Base-by-base conservation (phyloP, 1,140 invertebrate genomes). In the Halesus radiatus region DNA sequence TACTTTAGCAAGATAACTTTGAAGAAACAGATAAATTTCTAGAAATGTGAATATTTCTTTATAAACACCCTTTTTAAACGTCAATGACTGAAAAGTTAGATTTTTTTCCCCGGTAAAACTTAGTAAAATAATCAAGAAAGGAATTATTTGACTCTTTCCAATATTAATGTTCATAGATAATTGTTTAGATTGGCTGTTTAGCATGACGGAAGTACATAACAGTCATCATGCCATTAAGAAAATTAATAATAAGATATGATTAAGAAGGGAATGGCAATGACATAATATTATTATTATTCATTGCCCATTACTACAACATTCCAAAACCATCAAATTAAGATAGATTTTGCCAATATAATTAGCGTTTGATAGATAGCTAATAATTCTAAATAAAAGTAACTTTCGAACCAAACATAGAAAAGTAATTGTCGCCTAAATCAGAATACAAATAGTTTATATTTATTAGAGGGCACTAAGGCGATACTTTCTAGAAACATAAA, bases 401-500 rank as follows among this genome's bases (percentile, higher is more conserved):
- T 45, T 13, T 45, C 26, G 37, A 45, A 45, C 37, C 37, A 45
- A 45, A 56, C 3, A 18, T 18, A 56, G 10, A 60, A 60, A 60
- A 60, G 56, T 13, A 60, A 60, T 22, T 58, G 18, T 58, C n/a
- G 54, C 7, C 54, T 58, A 58, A 58, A n/a, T 58, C n/a, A 58
- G 32, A 8, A 37, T 37, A 37, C 26, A 5, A 64, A 29, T 23
- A 64, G 5, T 26, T n/a, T 32, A 37, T 66, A 22, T 3, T 22
- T 66, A 66, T 66, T 32, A 66, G 62, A 16, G 29, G 62, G 16
- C 62, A 66, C 37, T 72, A 53, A 22, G 45, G 22, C 23, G 50
- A 72, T 56, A 75, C 20, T 32, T 75, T 32, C 72, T 75, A 75
- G 54, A 75, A 66, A 78, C 52, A 29, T 29, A 62, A 62, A 76